Conservation (phyloP, 2,113 vertebrate species). For the Zosterops lateralis region DNA sequence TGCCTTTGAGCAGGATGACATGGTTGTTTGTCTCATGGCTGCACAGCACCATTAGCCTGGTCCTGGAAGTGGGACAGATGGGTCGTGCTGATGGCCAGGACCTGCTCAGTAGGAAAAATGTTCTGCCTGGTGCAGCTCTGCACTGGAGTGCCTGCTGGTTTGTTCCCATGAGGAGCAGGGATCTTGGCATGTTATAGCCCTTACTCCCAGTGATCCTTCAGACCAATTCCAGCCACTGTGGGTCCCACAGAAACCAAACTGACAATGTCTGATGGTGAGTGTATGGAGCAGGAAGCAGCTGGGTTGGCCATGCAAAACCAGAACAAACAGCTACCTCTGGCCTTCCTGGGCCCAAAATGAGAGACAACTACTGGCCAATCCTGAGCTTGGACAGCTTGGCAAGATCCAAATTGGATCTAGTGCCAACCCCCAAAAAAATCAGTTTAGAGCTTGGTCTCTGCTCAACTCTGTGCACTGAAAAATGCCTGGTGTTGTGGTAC, state of each 20-base stretch:
- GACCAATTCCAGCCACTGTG: neutral
- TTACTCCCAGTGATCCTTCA: neutral
- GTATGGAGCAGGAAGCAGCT: neutral
- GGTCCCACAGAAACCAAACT: neutral
- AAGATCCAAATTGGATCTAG: fast-evolving
- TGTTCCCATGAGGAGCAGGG: neutral
- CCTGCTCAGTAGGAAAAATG: neutral
- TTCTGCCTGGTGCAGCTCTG: neutral
- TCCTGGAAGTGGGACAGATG: neutral
- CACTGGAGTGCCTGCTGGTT: neutral
- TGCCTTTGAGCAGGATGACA: neutral
- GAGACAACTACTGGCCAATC: neutral
- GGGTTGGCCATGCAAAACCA: neutral
- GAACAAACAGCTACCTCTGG: neutral
- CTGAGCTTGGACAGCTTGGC: neutral
- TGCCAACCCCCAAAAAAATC: neutral
- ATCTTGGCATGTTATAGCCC: fast-evolving
- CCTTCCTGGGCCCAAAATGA: neutral
- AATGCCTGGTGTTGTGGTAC: neutral
- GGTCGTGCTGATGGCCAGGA: neutral
- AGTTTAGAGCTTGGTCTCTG: neutral
- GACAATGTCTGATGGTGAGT: neutral
- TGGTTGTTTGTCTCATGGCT: neutral
- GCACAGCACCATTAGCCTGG: neutral
- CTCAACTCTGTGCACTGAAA: neutral